phyloP scores from a whole-genome alignment of 2,888 invertebrate species.

The Aproaerema taeniolella region DNA sequence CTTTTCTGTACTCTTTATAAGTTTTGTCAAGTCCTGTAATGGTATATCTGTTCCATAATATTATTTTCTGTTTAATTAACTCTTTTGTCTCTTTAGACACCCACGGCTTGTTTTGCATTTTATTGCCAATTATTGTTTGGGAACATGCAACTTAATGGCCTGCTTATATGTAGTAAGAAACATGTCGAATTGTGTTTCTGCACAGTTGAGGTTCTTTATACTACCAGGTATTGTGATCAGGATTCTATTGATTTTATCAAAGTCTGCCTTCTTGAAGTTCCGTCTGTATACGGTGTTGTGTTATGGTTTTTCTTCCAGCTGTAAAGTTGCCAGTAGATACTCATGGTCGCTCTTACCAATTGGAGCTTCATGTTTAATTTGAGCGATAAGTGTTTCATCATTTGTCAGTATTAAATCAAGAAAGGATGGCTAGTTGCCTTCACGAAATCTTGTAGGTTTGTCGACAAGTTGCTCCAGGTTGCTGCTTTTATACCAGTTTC shows the following conservation, averaged over 20 bases:
- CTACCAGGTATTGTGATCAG: background rate
- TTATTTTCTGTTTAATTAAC: background rate
- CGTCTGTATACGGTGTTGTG: background rate
- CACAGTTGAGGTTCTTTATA: background rate
- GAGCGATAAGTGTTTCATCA: conserved; percentile 6
- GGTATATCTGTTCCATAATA: background rate
- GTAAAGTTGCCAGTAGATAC: background rate
- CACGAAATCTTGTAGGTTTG: conserved; percentile 2
- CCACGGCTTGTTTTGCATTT: background rate
- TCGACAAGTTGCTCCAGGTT: conserved; percentile 4
- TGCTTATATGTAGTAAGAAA: background rate
- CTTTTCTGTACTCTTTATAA: conserved; percentile 1
- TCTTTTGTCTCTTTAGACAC: background rate
- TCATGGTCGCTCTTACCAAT: conserved; percentile 8
- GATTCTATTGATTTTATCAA: background rate
- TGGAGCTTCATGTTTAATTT: conserved; percentile 2
- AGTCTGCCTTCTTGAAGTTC: background rate
- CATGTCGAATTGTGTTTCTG: background rate
- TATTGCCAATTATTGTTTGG: background rate
- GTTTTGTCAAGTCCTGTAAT: background rate
- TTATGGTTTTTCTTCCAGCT: background rate
- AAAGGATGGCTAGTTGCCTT: conserved; percentile 6
- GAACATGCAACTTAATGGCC: background rate
- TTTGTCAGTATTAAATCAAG: conserved; percentile 8
- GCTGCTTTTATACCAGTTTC: background rate